Conservation (phyloP, 2,113 vertebrate species). For the Melanostigma gelatinosum region DNA sequence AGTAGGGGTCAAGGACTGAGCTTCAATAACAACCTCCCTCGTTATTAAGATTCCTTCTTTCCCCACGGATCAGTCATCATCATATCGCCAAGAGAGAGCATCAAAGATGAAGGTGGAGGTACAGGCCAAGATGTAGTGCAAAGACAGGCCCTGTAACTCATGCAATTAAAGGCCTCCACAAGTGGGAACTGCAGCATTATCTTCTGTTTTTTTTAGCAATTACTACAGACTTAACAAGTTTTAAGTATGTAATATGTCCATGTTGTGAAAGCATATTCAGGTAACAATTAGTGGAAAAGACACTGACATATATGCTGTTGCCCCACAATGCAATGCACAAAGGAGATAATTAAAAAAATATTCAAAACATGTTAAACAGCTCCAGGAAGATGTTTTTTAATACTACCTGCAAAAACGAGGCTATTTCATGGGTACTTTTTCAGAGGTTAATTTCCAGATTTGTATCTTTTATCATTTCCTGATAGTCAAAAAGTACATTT, state of each 20-base stretch:
- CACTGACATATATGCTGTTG: neutral
- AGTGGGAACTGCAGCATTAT: neutral
- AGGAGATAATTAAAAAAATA: neutral
- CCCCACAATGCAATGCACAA: neutral
- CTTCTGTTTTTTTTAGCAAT: neutral
- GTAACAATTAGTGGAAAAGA: neutral
- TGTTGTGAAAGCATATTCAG: neutral
- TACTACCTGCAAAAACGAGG: neutral
- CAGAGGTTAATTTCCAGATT: neutral
- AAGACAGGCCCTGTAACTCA: neutral
- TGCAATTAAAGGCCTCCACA: neutral
- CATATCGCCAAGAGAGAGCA: slow-evolving; percentile 8
- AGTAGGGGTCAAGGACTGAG: slow-evolving; percentile 7
- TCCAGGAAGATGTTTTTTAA: neutral
- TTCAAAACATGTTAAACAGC: neutral
- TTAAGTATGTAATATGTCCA: neutral
- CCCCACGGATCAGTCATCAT: neutral
- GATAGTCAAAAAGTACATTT: neutral
- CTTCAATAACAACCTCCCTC: slow-evolving; percentile 15
- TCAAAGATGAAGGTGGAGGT: neutral
- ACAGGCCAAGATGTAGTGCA: neutral
- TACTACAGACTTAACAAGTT: neutral
- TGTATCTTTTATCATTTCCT: neutral
- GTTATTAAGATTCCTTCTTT: slow-evolving; percentile 34
- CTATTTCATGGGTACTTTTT: neutral